Evolutionary conservation across 2,113 vertebrate species (phyloP), one percentile per base, ranked within the genome.

Genomic region (Myotis yumanensis): DNA sequence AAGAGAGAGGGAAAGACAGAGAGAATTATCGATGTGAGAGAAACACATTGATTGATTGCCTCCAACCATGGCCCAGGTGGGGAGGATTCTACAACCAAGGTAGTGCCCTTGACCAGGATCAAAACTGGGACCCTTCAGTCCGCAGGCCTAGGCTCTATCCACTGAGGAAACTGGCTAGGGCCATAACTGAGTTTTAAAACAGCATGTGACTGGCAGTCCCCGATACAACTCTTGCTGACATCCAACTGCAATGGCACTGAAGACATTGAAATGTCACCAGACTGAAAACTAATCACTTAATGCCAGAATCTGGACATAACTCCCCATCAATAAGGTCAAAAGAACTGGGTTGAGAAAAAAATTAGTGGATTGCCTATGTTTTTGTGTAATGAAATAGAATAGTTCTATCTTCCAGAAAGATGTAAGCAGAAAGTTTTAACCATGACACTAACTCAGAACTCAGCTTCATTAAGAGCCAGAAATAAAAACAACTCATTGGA

Each of bases 121-220:
- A 57, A 57, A 9, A 20, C 54, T 20, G 3, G 54, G 54, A 22
- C 54, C 17, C 54, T 57, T 57, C 54, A 57, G 54, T 57, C 20
- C 1, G 20, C 18, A 57, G 52, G 20, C 20, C 54, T 2, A 57
- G 54, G 54, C 20, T 57, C 54, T 57, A 57, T 57, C 54, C 54
- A 57, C 54, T 57, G 54, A 57, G 20, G 20, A 57, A 57, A 57
- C 54, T 57, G 54, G 20, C 54, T 22, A 22, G 54, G 54, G 18
- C 54, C 32, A 23, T 62, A 72, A 73, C 16, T 68, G 84, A 93
- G 12, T 30, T 87, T 93, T 87, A 59, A 90, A 94, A 75, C 25
- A 88, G 10, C 72, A 82, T 28, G 14, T 32, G 18, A 86, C n/a
- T 68, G 79, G 35, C 11, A 64, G 4, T 69, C 6, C 9, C 25